Evolutionary conservation across 2,888 invertebrate species (phyloP).

Genomic region (Hetaerina titia): DNA sequence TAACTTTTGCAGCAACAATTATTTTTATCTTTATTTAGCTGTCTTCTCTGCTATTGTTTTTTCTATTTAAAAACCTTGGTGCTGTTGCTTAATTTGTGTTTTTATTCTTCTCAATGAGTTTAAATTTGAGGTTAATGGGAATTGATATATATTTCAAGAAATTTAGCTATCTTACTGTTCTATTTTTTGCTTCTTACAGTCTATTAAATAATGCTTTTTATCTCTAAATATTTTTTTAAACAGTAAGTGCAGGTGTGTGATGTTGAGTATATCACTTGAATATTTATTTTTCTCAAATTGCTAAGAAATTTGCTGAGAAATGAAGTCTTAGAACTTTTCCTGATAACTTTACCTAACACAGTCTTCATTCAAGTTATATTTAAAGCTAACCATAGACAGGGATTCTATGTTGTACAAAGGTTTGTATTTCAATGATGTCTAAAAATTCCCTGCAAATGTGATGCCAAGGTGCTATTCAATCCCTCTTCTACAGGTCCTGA

Average conservation of each 20-base stretch:
- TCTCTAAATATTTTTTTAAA: not conserved
- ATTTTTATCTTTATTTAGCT: conserved; percentile 41
- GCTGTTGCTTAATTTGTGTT: conserved; percentile 24
- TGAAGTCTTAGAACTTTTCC: not conserved
- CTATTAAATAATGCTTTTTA: not conserved
- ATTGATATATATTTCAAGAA: not conserved
- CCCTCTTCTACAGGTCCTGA: conserved; percentile 66
- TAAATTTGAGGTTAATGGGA: not conserved
- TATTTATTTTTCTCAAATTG: not conserved
- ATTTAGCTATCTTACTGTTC: not conserved
- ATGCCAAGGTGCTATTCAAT: conserved; percentile 63
- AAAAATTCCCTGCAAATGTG: conserved; percentile 38
- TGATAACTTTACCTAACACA: not conserved
- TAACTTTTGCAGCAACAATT: not conserved
- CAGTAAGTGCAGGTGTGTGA: not conserved
- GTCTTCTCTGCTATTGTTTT: not conserved
- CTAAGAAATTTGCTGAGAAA: not conserved
- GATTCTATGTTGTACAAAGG: not conserved
- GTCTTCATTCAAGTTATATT: not conserved
- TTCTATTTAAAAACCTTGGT: not conserved
- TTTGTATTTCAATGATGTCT: conserved; percentile 47
- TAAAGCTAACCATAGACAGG: not conserved
- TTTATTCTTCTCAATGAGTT: not conserved
- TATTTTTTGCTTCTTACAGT: conserved; percentile 45
- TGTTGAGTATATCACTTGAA: not conserved